Base-by-base conservation (phyloP, 1,140 invertebrate genomes). In the Aphaenogaster floridana region DNA sequence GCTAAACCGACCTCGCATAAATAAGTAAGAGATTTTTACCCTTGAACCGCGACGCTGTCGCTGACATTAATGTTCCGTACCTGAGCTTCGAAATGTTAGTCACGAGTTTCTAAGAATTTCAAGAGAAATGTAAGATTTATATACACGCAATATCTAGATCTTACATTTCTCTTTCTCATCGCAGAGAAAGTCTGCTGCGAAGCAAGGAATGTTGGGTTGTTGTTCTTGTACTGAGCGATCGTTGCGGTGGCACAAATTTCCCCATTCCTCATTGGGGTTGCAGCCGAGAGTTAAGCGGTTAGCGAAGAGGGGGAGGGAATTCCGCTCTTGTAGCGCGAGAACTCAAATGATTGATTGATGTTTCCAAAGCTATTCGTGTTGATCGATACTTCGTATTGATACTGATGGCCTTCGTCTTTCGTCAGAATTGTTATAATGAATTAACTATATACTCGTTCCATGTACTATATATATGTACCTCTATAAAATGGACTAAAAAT, bases 1-100 rank as follows among this genome's bases (percentile, higher is more conserved):
- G 21, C 9, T 63, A 86, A 28, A 63, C 54, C 45, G 54, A 71
- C 50, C 28, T 42, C 39, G 36, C 36, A 48, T 85, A 72, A 86
- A 87, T 85, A 85, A 87, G 13, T 61, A 72, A 86, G 42, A 48
- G 45, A 72, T 68, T 84, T 63, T 7, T 64, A 72, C 15, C n/a
- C 54, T 83, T 45, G 57, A 84, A 72, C 5, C 34, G 81, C 45
- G 36, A 54, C 34, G 21, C 39, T 42, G n/a, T 61, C 54, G 39
- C 69, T 79, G n/a, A 86, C 39, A 17, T 74, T 61, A 74, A 50
- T 28, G 36, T 8, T 61, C 2, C 28, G 21, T 45, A 71, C 28
- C 6, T 15, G 28, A 61, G 17, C 7, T 79, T 79, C 6, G 45
- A 17, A 28, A 28, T 11, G 15, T 66, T 66, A 34, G 9, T 13